Conservation (phyloP, 2,797 vertebrate species). For the Hemitrygon akajei region DNA sequence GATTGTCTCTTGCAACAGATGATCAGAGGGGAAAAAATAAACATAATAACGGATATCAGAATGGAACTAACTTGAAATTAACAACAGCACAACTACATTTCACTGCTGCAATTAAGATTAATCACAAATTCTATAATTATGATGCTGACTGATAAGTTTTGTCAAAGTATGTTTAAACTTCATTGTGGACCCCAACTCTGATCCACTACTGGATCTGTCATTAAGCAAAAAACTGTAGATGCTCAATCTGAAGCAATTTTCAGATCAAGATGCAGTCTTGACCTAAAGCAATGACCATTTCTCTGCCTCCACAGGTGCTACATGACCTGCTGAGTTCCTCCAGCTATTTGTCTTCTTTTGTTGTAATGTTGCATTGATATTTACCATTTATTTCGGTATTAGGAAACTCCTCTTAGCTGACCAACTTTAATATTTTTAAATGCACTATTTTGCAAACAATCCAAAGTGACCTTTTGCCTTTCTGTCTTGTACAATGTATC, state of each 20-base stretch:
- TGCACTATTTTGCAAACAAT: neutral
- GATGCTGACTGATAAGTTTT: neutral
- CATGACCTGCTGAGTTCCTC: too few relatives aligned
- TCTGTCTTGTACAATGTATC: neutral
- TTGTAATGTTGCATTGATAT: neutral
- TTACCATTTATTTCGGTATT: neutral
- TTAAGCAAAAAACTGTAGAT: too few relatives aligned
- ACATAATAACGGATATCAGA: too few relatives aligned
- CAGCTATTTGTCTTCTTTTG: too few relatives aligned
- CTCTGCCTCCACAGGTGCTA: too few relatives aligned
- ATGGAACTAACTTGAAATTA: neutral
- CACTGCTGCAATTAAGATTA: neutral
- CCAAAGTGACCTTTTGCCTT: neutral
- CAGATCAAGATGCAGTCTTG: too few relatives aligned
- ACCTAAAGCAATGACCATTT: too few relatives aligned
- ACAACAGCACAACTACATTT: neutral
- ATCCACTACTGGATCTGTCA: neutral
- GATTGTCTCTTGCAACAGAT: neutral
- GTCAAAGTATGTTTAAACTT: neutral
- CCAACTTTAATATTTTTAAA: too few relatives aligned
- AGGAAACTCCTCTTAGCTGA: neutral
- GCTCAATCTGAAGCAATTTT: too few relatives aligned
- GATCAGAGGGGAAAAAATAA: neutral
- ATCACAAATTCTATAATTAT: neutral
- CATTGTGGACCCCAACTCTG: neutral